These are phyloP conservation scores for Drosophila greeni DNA, from an alignment of 2,888 invertebrate species.

Conservation along the genomic window DNA sequence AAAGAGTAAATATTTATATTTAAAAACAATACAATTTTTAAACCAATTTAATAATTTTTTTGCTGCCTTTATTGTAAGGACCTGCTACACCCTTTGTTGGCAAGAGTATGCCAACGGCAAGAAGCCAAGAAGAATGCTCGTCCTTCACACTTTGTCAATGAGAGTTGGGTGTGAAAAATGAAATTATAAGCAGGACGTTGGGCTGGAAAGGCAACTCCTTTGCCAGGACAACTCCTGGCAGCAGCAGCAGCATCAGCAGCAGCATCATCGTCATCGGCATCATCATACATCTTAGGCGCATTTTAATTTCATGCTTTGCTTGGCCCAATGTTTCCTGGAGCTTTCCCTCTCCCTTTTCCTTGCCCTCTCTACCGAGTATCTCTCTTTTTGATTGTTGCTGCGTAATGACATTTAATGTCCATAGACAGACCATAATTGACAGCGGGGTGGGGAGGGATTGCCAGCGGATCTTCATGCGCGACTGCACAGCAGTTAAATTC, in stretches of 20 bases:
- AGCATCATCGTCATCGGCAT: constrained; percentile 20
- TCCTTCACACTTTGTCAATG: constrained; percentile 61
- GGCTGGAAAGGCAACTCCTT: constrained; percentile 38
- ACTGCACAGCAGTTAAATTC: constrained; percentile 71
- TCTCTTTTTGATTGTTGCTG: constrained; percentile 69
- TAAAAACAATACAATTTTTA: not conserved
- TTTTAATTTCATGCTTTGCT: constrained; percentile 78
- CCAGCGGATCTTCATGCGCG: constrained; percentile 57
- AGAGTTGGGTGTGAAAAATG: constrained; percentile 70
- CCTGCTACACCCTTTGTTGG: not conserved
- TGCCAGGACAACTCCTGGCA: constrained; percentile 32
- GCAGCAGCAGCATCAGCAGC: not conserved
- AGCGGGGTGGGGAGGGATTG: constrained; percentile 33
- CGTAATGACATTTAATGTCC: constrained; percentile 74
- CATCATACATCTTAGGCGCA: constrained; percentile 75
- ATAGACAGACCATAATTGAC: constrained; percentile 66
- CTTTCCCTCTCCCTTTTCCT: not conserved
- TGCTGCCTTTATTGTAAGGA: not conserved
- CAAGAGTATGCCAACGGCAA: constrained; percentile 35
- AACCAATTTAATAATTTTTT: not conserved
- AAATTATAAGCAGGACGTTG: constrained; percentile 69
- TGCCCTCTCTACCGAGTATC: not conserved
- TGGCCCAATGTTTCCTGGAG: constrained; percentile 37
- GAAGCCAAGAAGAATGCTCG: constrained; percentile 46
- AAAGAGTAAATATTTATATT: not conserved